Percentiles rank a stretch among this genome's conserved stretches.
Conservation (phyloP, 2,888 invertebrate species). For the Rhagonycha fulva region DNA sequence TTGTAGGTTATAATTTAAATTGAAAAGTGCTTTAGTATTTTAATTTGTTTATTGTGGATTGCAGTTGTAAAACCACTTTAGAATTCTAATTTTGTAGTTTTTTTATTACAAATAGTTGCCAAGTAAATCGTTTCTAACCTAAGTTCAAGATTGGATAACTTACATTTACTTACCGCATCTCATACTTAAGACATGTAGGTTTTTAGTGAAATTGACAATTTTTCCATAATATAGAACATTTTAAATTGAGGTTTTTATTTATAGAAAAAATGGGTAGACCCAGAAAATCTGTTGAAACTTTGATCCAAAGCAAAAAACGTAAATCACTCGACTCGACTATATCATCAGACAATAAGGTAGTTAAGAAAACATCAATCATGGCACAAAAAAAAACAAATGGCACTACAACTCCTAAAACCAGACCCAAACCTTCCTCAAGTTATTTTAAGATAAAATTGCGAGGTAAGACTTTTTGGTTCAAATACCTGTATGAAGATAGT, state of each 20-base stretch:
- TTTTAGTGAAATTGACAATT: neutral
- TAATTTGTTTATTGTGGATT: neutral
- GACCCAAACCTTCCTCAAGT: neutral
- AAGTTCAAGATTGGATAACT: too few relatives aligned
- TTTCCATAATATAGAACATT: neutral
- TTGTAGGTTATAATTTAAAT: neutral
- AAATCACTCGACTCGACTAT: neutral
- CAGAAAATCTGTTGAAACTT: neutral
- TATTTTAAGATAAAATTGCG: neutral
- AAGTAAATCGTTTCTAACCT: neutral
- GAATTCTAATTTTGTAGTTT: neutral
- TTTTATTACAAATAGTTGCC: neutral
- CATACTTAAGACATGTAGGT: neutral
- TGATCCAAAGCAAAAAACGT: neutral
- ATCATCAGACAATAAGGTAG: neutral
- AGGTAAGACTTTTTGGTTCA: neutral
- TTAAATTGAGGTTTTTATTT: neutral
- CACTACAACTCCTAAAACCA: neutral
- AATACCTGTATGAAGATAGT: neutral
- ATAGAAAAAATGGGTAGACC: neutral
- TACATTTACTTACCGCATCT: neutral
- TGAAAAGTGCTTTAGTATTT: neutral
- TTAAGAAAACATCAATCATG: neutral
- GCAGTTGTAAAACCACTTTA: neutral
- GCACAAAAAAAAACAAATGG: neutral